Conservation (phyloP, 2,113 vertebrate genomes). For the Junco hyemalis region DNA sequence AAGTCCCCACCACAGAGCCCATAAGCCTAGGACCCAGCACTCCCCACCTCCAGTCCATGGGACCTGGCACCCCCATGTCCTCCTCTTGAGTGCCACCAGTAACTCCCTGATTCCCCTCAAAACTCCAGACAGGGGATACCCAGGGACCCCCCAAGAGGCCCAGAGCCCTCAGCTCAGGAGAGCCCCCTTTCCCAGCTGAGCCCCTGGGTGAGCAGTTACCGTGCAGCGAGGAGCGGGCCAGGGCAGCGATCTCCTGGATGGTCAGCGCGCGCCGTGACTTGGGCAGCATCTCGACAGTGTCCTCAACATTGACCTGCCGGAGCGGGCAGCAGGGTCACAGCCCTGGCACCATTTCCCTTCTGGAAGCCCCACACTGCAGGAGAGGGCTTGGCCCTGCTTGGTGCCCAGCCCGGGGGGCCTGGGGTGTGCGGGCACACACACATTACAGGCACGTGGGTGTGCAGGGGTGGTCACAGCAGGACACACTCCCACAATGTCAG, state of each 20-base stretch:
- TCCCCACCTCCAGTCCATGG: background rate
- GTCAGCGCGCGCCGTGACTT: conserved; percentile 97
- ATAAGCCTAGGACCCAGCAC: background rate
- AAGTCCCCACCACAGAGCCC: background rate
- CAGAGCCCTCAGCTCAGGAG: background rate
- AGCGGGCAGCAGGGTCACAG: background rate
- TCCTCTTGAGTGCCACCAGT: background rate
- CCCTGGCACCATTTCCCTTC: fast-evolving
- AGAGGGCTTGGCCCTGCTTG: background rate
- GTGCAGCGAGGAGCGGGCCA: conserved; percentile 94
- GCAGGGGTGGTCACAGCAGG: background rate
- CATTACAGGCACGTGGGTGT: fast-evolving
- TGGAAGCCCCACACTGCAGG: fast-evolving
- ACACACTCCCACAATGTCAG: fast-evolving
- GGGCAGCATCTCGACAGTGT: conserved; percentile 94
- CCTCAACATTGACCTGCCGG: conserved; percentile 95
- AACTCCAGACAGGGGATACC: background rate
- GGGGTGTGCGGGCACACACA: background rate
- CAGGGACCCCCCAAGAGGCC: background rate
- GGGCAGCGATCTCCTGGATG: conserved; percentile 96
- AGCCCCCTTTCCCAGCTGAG: fast-evolving
- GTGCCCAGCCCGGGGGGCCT: fast-evolving
- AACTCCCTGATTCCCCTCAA: background rate
- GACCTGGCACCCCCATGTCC: background rate
- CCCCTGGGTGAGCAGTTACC: conserved; percentile 68